Conservation (phyloP, 2,888 invertebrate genomes). For the Yponomeuta cagnagella region DNA sequence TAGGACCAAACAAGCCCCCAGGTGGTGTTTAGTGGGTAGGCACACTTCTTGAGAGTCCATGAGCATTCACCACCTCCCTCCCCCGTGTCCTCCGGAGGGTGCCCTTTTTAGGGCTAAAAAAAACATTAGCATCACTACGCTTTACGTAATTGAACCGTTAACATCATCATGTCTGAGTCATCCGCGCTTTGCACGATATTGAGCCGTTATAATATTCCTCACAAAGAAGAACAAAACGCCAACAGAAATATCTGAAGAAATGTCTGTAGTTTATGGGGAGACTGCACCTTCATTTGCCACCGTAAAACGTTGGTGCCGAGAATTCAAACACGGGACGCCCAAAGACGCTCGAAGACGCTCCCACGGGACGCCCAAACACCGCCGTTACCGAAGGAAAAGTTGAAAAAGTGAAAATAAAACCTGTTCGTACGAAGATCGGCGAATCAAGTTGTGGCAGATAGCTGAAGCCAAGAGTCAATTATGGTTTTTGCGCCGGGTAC, state of each 20-base stretch:
- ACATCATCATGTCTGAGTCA: not conserved
- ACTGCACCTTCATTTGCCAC: too few relatives aligned
- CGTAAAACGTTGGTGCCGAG: constrained; percentile 1
- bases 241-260: too few relatives aligned
- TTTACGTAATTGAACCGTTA: not conserved
- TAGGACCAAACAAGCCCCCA: too few relatives aligned
- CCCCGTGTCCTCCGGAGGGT: too few relatives aligned
- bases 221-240: not conserved
- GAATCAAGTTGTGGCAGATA: not conserved
- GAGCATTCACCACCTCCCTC: too few relatives aligned
- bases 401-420: not conserved
- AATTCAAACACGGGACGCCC: not conserved
- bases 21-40: too few relatives aligned
- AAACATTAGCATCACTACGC: not conserved
- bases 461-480: not conserved
- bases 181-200: constrained; percentile 13
- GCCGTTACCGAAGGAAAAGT: not conserved
- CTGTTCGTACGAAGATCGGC: not conserved
- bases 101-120: too few relatives aligned
- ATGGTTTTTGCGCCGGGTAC: too few relatives aligned
- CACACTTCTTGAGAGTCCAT: too few relatives aligned
- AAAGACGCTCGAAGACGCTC: not conserved
- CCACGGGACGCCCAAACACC: not conserved
- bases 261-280: too few relatives aligned
- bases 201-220: constrained; percentile 13